Evolutionary conservation across 2,888 invertebrate species (phyloP).

Genomic region (Cyclophora albipunctata): DNA sequence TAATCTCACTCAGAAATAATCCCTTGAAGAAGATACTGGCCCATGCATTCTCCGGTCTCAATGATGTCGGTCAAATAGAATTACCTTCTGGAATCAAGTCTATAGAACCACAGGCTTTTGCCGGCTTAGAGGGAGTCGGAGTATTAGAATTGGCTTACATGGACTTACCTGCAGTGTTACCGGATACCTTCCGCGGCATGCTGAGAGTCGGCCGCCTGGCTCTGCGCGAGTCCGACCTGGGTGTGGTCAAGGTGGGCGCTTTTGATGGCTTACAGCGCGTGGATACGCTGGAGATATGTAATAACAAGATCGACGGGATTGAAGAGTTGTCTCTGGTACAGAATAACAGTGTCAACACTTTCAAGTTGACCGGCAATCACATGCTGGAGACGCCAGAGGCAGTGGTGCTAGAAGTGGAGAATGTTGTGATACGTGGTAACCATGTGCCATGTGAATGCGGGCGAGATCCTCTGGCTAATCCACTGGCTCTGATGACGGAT

Average conservation of each 20-base stretch:
- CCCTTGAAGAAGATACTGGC: conserved; percentile 86
- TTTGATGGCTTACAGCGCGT: conserved; percentile 85
- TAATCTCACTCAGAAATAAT: conserved; percentile 89
- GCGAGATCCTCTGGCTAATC: conserved; percentile 84
- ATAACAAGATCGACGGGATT: conserved; percentile 89
- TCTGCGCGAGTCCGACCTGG: conserved; percentile 88
- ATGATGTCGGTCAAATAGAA: conserved; percentile 87
- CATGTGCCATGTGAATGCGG: conserved; percentile 93
- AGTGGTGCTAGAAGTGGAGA: conserved; percentile 82
- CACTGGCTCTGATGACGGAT: conserved; percentile 79
- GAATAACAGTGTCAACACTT: conserved; percentile 81
- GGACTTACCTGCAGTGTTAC: conserved; percentile 82
- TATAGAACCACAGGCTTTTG: conserved; percentile 87
- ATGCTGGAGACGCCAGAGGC: conserved; percentile 85
- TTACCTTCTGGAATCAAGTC: conserved; percentile 85
- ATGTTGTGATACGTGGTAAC: conserved; percentile 83
- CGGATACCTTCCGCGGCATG: conserved; percentile 85
- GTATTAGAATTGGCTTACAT: conserved; percentile 87
- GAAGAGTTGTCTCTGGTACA: conserved; percentile 83
- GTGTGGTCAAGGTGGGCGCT: conserved; percentile 82
- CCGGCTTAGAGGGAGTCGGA: conserved; percentile 87
- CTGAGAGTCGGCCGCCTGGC: conserved; percentile 84
- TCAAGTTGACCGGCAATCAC: conserved; percentile 88
- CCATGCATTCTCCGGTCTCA: conserved; percentile 88
- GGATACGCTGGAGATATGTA: conserved; percentile 83